Evolutionary conservation across 2,797 vertebrate species (phyloP), one percentile per base, ranked within the genome.

Genomic region (Galago senegalensis): DNA sequence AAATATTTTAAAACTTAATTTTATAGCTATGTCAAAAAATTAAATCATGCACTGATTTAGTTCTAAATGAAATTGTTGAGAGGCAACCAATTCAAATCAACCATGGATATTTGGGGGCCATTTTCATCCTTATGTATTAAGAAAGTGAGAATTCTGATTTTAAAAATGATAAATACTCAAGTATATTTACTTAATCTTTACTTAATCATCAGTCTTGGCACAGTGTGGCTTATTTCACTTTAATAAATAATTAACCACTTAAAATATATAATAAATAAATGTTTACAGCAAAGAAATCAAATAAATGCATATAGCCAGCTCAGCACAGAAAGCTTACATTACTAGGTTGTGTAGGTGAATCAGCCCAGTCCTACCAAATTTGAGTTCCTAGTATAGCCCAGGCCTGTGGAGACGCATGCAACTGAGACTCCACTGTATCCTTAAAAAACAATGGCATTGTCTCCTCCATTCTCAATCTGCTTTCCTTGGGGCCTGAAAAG

Each of bases 151-250:
- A 63, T 77, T 82, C 69, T 83, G 31, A 91, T 43, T 95, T 72
- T 34, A 58, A 91, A 87, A 83, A 87, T 70, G 76, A 81, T 11
- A 77, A 58, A 60, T 23, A 89, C n/a, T 93, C 43, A 77, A 69
- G 49, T n/a, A 18, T 29, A 31, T 82, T 49, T 60, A 46, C 46
- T 93, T 83, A 34, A 53, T 21, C 27, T 81, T 95, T 61, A 87
- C 11, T 81, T 76, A 85, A 65, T 29, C 23, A 69, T 85, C 81
- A 31, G 65, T 13, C 31, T 80, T 29, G 43, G 58, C n/a, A 67
- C 31, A 70, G 3, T 53, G 4, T 40, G 9, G 37, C 53, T 91
- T 88, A 60, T 81, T 95, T 83, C 61, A 91, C 73, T 58, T 72
- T 93, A 72, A 37, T 3, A 40, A 69, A 40, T 23, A 87, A 70